Base-by-base conservation (phyloP, 2,113 vertebrate species). In the Irena cyanogastra region DNA sequence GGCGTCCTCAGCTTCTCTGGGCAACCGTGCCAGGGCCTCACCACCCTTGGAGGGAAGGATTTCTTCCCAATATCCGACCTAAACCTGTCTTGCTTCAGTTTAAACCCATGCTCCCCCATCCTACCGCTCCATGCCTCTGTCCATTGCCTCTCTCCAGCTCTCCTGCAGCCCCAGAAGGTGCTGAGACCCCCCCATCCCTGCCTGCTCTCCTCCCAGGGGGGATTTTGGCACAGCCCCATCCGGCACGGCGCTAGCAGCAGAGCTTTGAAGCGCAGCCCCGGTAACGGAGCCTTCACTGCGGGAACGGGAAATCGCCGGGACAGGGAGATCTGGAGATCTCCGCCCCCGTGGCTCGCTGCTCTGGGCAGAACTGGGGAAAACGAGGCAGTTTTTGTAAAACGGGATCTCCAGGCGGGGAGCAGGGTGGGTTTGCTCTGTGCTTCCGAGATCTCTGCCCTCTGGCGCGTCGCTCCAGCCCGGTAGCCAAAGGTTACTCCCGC, bases 211-310 rank as follows among this genome's bases (percentile, higher is more conserved):
- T 65, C 52, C 65, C 59, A 1, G 5, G 49, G 35, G 41, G 89
- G 86, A 44, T 81, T 30, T 8, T 18, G 30, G 65, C 65, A 4
- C 42, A 16, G 85, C 28, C 54, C 81, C 27, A 16, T 5, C 61
- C 4, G 0, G 79, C 83, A 6, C 61, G 31, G 79, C 2, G 0
- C 45, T 93, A 93, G 85, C 95, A 94, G 85, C 60, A 5, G 3
- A 41, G 80, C 89, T 94, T 42, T 80, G 83, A 80, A 64, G 89
- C 2, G 89, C 93, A 95, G 96, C 71, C 93, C 91, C 31, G 89
- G 93, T 26, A 93, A 93, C 47, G 5, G 65, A 90, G 59, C 79
- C 45, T 8, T n/a, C 0, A 0, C 83, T 75, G 68, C 68, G 75
- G 86, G 86, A 86, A 89, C 66, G 79, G 89, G 86, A 72, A 15